Evolutionary conservation across 2,888 invertebrate species (phyloP), one percentile per base, ranked within the genome.

Genomic region (Parnassius glacialis): DNA sequence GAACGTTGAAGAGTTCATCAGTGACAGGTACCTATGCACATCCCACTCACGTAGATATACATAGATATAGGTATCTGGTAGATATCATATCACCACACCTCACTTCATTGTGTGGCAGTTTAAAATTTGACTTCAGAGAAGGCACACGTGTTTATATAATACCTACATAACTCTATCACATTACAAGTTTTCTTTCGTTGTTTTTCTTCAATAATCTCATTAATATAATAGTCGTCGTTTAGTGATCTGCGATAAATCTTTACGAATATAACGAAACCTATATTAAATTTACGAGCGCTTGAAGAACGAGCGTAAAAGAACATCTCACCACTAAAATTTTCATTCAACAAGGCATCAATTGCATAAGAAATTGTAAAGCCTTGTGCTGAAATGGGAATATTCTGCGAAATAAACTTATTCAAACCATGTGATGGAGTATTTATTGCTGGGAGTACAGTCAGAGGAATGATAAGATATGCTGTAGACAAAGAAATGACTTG

Each of bases 401-500:
- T 59, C 56, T 71, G 72, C 67, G 67, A 71, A 68, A 71, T 70
- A n/a, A 66, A 63, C 55, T 50, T 74, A 10, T 41, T 59, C 11
- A 65, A 68, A 56, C 62, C 68, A 12, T 12, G 43, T 10, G 50
- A 67, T 53, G 69, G 67, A 42, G 64, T 43, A 9, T 73, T 66
- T 34, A 20, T 55, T 44, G 64, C 72, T n/a, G 71, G 71, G 9
- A 67, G 61, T 48, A 56, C 58, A 10, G 66, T 74, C 11, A 54
- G 64, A 48, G 74, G 74, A 52, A 57, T 59, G 41, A 67, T 73
- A 53, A 69, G 66, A 44, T 74, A 71, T 47, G 65, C 68, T 5
- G 63, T 72, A 11, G 68, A 71, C 34, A 64, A 70, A 59, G 67
- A 68, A 44, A 72, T 67, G 9, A 43, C 25, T 10, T 69, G 69